Base-by-base conservation (phyloP, 2,888 invertebrate species). In the Maniola hyperantus region DNA sequence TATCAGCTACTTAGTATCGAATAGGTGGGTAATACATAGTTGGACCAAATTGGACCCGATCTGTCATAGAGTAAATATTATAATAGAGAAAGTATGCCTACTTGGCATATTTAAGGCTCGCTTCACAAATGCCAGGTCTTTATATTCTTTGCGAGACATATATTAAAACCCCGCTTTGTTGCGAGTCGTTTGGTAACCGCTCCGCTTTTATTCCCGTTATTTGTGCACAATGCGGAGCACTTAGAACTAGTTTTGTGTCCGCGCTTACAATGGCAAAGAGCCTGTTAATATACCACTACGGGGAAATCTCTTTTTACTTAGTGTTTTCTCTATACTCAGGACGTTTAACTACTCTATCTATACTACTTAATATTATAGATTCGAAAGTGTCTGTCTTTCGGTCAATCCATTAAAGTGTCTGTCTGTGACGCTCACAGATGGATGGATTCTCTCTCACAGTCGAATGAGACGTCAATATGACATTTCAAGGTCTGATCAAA, bases 81-180 rank as follows among this genome's bases (percentile, higher is more conserved):
- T 44, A 44, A n/a, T n/a, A 44, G 33, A 34, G 6, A 2, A 6
- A 36, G 36, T 26, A 4, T 34, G 54, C 8, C 20, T 42, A 57
- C 39, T 57, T 42, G 20, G 39, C 46, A 50, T 50, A 46, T 44
- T 64, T n/a, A 48, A 65, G 65, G 42, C 59, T 34, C n/a, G 33
- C 44, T 65, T 53, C 53, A 48, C 11, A 42, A 62, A 62, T 51
- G 66, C 63, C 42, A 20, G 50, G 6, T 50, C 64, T 68, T 68
- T 67, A 57, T 53, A 57, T 59, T 48, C 64, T 71, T 70, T 64
- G 64, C 62, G 70, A 64, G 55, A 70, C 71, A 71, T 70, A 71
- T 71, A 71, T 71, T 71, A 71, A 71, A 71, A 65, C 54, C 61
- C 33, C 64, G 69, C 67, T 69, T 69, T 71, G 71, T 67, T 61